Conservation (phyloP, 2,888 invertebrate genomes). For the Mayetiola destructor region DNA sequence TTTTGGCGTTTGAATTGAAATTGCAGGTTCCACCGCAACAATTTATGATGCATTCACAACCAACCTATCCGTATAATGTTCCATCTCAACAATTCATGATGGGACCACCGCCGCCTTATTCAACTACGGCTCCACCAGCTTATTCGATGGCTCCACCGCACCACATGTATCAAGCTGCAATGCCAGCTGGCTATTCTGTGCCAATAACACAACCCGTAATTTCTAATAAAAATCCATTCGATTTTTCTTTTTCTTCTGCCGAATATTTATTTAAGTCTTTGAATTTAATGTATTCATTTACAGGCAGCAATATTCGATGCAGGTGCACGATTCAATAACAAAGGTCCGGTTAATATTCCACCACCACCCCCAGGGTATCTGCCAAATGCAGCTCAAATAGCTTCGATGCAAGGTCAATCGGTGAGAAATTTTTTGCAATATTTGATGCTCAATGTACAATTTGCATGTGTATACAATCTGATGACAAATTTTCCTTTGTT, state of each 20-base stretch:
- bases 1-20: neutral
- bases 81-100: neutral
- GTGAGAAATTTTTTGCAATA: conserved; percentile 22
- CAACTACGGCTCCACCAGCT: neutral
- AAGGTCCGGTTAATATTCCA: conserved; percentile 27
- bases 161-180: neutral
- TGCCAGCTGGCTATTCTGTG: neutral
- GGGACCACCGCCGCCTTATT: conserved; percentile 13
- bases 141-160: neutral
- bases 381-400: conserved; percentile 31
- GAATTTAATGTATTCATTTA: neutral
- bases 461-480: neutral
- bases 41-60: conserved; percentile 5
- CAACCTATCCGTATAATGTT: neutral
- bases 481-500: neutral
- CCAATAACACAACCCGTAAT: neutral
- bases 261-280: neutral
- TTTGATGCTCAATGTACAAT: neutral
- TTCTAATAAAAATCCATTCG: neutral
- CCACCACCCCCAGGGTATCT: conserved; percentile 33
- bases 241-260: neutral
- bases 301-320: conserved; percentile 21
- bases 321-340: conserved; percentile 21
- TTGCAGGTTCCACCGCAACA: neutral
- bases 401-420: conserved; percentile 31